phyloP scores from a whole-genome alignment of 92 coral and sea anemone genomes.

The Scolanthus callimorphus region DNA sequence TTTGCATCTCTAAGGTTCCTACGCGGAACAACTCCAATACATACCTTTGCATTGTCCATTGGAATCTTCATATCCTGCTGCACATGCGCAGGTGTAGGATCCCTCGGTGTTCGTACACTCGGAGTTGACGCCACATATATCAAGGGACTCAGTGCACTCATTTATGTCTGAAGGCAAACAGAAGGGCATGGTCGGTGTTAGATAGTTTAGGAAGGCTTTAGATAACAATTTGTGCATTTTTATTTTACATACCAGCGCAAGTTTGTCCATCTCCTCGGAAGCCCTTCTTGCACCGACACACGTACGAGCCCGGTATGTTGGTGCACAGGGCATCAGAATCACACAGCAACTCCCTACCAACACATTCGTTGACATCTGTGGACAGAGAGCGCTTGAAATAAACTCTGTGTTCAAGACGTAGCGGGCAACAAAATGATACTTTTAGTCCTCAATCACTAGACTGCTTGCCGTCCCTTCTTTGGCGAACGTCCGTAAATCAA shows the following conservation, averaged over 20 bases:
- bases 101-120: conserved; percentile 50
- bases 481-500: too few species aligned
- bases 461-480: too few species aligned
- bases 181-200: not conserved
- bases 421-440: too few species aligned
- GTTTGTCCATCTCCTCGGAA: conserved; percentile 56
- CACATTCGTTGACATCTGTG: conserved; percentile 60
- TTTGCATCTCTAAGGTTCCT: too few species aligned
- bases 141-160: conserved; percentile 24
- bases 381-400: too few species aligned
- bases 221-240: not conserved
- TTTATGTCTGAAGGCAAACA: conserved; percentile 13
- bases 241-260: conserved; percentile 49
- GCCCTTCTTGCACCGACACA: conserved; percentile 60
- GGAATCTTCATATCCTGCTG: conserved; percentile 36
- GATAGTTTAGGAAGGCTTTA: not conserved
- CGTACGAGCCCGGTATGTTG: conserved; percentile 34
- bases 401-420: too few species aligned
- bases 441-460: too few species aligned
- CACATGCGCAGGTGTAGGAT: conserved; percentile 48
- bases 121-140: conserved; percentile 38
- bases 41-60: conserved; percentile 8
- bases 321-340: conserved; percentile 43
- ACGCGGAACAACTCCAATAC: too few species aligned
- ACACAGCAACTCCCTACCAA: conserved; percentile 31